phyloP scores from a whole-genome alignment of 1,140 invertebrate genomes.

The Campoletis sonorensis region DNA sequence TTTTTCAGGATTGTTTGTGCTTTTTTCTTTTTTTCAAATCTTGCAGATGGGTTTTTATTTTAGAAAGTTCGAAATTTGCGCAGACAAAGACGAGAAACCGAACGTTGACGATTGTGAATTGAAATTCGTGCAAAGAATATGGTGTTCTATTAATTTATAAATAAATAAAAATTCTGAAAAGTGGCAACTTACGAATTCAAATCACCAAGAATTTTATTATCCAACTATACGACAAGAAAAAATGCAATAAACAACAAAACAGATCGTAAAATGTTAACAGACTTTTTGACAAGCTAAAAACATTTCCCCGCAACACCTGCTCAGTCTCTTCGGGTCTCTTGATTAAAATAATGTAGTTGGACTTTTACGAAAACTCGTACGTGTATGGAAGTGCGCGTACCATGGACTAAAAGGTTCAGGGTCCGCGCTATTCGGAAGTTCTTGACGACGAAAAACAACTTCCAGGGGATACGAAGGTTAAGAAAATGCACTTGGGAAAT shows the following conservation, averaged over 20 bases:
- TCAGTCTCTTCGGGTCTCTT: not conserved
- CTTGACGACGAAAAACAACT: not conserved
- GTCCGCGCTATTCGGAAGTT: not conserved
- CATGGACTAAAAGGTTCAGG: conserved; percentile 8
- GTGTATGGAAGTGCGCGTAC: conserved; percentile 15
- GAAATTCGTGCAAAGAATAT: too few species aligned
- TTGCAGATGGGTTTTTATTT: too few species aligned
- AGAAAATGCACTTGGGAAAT: not conserved
- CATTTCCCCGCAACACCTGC: not conserved
- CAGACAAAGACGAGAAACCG: too few species aligned
- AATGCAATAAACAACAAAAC: not conserved
- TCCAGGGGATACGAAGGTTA: not conserved
- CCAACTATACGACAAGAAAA: too few species aligned
- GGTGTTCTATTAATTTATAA: too few species aligned
- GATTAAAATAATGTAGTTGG: not conserved
- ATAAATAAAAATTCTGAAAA: too few species aligned
- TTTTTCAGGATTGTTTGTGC: too few species aligned
- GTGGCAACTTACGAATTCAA: too few species aligned
- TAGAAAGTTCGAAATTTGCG: too few species aligned
- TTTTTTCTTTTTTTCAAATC: too few species aligned
- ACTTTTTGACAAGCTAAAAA: not conserved
- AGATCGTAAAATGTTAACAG: not conserved
- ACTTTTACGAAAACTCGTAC: not conserved
- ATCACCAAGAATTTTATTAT: too few species aligned
- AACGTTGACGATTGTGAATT: too few species aligned